Percentiles rank a stretch among this genome's conserved stretches.
Evolutionary conservation across 2,113 vertebrate species (phyloP).

Genomic region (human (Homo sapiens)): GRCh38 chr4:186984501-186985000

Average conservation of each 20-base stretch:
- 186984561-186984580: background rate
- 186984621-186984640: background rate
- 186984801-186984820: too few species aligned
- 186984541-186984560: too few species aligned
- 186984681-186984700: background rate
- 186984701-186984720: background rate
- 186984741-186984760: background rate
- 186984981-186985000: background rate
- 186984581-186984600: background rate
- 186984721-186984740: background rate
- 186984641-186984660: background rate
- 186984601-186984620: background rate
- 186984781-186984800: background rate
- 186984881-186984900: background rate
- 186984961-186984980: background rate
- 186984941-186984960: background rate
- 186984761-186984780: background rate
- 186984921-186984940: background rate
- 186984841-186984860: background rate
- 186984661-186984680: background rate
- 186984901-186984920: background rate
- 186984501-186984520: too few species aligned
- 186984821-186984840: too few species aligned
- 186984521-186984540: too few species aligned
- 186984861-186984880: background rate